Percentiles rank a stretch among this genome's conserved stretches.
Conservation (phyloP, 2,888 invertebrate species). For the Metellina segmentata region DNA sequence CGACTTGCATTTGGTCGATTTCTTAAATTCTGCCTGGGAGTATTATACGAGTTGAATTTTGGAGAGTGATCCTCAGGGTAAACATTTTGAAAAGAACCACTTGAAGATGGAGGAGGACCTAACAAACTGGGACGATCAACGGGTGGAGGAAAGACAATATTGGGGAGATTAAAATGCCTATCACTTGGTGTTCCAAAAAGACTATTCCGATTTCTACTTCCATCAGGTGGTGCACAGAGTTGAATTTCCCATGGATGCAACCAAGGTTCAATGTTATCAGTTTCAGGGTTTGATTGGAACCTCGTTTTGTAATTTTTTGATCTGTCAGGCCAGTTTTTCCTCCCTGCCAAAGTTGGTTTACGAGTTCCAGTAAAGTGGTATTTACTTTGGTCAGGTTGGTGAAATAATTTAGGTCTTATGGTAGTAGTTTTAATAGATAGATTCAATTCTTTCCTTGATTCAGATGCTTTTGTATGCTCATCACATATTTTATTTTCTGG, state of each 20-base stretch:
- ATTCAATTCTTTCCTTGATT: background rate
- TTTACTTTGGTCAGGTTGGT: background rate
- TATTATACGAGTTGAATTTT: background rate
- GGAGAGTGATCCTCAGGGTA: too few species aligned
- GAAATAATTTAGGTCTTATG: background rate
- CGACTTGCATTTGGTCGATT: background rate
- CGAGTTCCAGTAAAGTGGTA: too few species aligned
- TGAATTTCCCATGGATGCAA: too few species aligned
- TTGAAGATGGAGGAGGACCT: too few species aligned
- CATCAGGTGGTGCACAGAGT: too few species aligned
- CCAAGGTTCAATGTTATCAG: too few species aligned
- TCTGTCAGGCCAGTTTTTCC: background rate
- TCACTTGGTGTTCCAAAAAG: background rate
- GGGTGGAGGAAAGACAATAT: background rate
- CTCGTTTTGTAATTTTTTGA: background rate
- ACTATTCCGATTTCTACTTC: too few species aligned
- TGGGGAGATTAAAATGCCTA: background rate
- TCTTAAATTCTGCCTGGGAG: background rate
- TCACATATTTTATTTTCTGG: background rate
- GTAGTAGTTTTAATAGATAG: background rate
- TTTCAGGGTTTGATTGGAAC: background rate
- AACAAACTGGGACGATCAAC: too few species aligned
- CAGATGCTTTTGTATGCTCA: background rate
- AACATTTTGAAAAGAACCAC: too few species aligned
- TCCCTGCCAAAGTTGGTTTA: too few species aligned